Evolutionary conservation across 2,888 invertebrate species (phyloP).

Genomic region (Copidosoma aretas): DNA sequence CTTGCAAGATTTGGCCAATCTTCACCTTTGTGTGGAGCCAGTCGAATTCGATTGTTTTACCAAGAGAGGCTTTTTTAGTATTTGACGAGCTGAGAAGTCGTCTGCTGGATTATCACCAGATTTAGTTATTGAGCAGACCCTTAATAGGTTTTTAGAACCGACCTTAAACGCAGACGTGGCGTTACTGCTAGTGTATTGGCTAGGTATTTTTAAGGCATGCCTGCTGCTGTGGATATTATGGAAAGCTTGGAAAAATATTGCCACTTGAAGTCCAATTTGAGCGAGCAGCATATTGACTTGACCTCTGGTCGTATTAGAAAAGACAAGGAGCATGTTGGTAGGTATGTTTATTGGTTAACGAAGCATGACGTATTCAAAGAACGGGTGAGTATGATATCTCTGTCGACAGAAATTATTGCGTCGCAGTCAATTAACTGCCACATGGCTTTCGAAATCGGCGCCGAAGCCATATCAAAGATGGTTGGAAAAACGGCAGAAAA

Average conservation of each 20-base stretch:
- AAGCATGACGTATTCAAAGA: not conserved
- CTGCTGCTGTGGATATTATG: conserved; percentile 34
- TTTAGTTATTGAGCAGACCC: conserved; percentile 5
- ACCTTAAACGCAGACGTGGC: conserved; percentile 8
- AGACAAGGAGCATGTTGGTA: not conserved
- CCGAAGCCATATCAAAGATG: conserved; percentile 26
- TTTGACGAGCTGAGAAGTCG: not conserved
- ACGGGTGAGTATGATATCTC: not conserved
- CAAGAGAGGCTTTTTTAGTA: not conserved
- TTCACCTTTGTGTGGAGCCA: conserved; percentile 10
- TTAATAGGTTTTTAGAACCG: conserved; percentile 4
- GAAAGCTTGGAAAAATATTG: conserved; percentile 37
- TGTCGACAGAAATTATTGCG: conserved; percentile 1
- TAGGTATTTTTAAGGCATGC: conserved; percentile 36
- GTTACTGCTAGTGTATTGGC: conserved; percentile 16
- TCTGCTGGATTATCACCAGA: not conserved
- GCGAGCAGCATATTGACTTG: not conserved
- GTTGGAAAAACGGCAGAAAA: conserved; percentile 36
- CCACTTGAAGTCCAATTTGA: conserved; percentile 10
- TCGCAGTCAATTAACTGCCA: not conserved
- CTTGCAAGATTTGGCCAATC: conserved; percentile 48
- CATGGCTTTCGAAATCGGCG: not conserved
- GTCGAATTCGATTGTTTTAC: conserved; percentile 16
- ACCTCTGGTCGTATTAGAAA: not conserved
- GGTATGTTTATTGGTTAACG: not conserved